These are phyloP conservation scores for Conistra vaccinii DNA, from an alignment of 2,888 invertebrate genomes.

Conservation along the genomic window DNA sequence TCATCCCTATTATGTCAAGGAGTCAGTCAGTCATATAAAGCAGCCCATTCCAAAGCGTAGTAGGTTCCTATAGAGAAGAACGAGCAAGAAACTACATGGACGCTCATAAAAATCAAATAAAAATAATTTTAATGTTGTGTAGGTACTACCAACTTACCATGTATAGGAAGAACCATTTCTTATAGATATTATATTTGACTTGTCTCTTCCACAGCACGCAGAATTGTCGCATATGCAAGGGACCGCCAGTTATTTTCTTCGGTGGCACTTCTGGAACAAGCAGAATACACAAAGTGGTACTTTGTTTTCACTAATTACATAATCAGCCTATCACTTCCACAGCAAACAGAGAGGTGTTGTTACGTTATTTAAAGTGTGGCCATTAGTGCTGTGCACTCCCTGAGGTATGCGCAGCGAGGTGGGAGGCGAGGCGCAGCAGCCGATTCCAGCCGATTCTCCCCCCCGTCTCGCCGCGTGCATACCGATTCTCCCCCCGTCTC, in stretches of 20 bases:
- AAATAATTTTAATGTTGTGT: neutral
- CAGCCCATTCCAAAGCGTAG: no score
- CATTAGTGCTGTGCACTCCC: no score
- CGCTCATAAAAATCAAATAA: neutral
- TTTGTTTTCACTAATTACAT: neutral
- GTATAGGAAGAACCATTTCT: slow-evolving; percentile 72
- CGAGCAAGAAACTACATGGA: neutral
- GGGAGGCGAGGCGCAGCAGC: no score
- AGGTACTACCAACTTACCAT: slow-evolving; percentile 74
- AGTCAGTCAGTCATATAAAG: no score
- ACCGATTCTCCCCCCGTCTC: no score
- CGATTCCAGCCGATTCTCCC: no score
- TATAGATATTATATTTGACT: slow-evolving; percentile 70
- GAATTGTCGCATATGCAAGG: slow-evolving; percentile 74
- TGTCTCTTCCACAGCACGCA: slow-evolving; percentile 76
- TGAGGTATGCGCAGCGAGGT: no score
- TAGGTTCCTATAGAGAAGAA: neutral
- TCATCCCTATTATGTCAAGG: no score
- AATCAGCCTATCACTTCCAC: neutral
- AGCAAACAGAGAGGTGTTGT: neutral
- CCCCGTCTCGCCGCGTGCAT: no score
- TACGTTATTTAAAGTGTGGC: neutral
- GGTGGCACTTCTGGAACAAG: slow-evolving; percentile 67
- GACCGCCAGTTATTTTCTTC: slow-evolving; percentile 65
- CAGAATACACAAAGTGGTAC: neutral